Conservation (phyloP, 2,113 vertebrate species). For the Heloderma charlesbogerti region DNA sequence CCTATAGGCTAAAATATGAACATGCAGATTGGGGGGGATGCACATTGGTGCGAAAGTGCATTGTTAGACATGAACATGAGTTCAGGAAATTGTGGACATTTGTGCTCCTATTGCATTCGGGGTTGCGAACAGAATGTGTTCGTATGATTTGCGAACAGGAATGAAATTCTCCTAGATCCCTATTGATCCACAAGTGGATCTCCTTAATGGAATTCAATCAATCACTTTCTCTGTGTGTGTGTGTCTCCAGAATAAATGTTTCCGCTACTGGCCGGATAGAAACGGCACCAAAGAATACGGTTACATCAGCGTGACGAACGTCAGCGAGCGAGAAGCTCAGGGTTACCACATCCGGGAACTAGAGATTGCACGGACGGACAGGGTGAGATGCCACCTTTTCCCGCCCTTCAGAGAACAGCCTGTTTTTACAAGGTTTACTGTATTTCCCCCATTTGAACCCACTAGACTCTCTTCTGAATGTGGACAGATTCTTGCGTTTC, state of each 20-base stretch:
- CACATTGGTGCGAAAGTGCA: too few relatives aligned
- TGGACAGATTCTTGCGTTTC: neutral
- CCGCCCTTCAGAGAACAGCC: neutral
- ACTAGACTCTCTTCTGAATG: neutral
- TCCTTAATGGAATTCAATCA: too few relatives aligned
- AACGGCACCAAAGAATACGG: slow-evolving; percentile 79
- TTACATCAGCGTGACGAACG: slow-evolving; percentile 75
- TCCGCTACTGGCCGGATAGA: slow-evolving; percentile 86
- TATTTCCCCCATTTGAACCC: neutral
- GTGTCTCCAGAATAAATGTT: slow-evolving; percentile 84
- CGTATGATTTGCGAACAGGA: too few relatives aligned
- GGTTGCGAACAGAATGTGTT: too few relatives aligned
- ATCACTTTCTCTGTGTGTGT: neutral
- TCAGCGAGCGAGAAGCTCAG: slow-evolving; percentile 80
- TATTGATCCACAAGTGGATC: neutral
- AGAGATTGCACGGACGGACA: slow-evolving; percentile 78
- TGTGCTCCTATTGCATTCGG: too few relatives aligned
- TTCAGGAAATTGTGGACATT: too few relatives aligned
- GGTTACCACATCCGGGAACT: slow-evolving; percentile 85
- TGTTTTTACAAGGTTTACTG: neutral
- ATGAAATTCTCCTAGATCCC: too few relatives aligned
- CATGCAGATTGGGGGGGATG: too few relatives aligned
- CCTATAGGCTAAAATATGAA: too few relatives aligned
- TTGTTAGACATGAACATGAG: too few relatives aligned
- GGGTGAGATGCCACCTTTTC: slow-evolving; percentile 70